These are phyloP conservation scores for Enhydra lutris DNA, from an alignment of 2,113 vertebrate species.

Conservation along the genomic window DNA sequence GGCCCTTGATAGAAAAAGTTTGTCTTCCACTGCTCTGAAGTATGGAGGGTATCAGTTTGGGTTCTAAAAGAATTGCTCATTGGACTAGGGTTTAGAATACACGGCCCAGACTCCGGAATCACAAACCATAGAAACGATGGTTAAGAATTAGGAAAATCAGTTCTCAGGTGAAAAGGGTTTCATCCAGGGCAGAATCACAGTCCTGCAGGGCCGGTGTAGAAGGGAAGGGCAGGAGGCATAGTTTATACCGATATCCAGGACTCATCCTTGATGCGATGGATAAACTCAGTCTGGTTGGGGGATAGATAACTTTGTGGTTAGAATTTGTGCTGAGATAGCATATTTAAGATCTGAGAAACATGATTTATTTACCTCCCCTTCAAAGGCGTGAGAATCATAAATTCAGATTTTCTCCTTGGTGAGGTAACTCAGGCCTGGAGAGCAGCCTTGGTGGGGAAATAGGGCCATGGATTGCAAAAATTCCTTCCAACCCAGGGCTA, in stretches of 20 bases:
- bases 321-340: background rate
- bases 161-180: background rate
- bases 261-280: background rate
- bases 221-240: background rate
- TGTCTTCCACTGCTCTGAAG: background rate
- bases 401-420: background rate
- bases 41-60: background rate
- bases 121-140: background rate
- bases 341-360: background rate
- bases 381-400: background rate
- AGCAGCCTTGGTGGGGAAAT: background rate
- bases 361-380: background rate
- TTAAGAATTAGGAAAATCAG: background rate
- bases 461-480: no score
- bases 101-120: background rate
- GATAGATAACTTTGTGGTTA: background rate
- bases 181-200: background rate
- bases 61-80: background rate
- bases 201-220: background rate
- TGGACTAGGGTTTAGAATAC: background rate
- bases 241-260: background rate
- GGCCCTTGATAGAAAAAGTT: background rate
- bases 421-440: background rate
- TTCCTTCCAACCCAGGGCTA: background rate
- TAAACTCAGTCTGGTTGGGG: background rate